A percentile compares a stretch with the other conserved stretches of the same genome.
Evolutionary conservation across 2,797 vertebrate species (phyloP).

Genomic region (Telmatherina bonti): DNA sequence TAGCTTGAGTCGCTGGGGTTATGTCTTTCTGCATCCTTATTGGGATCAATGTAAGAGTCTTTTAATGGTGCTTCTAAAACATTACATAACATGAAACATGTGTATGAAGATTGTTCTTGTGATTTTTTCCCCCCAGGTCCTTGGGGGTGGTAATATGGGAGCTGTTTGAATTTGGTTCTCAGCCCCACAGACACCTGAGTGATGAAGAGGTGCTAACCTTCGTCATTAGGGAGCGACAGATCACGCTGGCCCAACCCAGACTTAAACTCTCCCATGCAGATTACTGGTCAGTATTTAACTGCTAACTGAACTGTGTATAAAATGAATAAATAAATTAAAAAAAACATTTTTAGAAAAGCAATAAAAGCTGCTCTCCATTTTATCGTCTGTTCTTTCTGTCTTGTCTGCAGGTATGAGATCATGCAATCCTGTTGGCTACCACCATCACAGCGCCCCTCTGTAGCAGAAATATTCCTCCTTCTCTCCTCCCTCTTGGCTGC

Average conservation of each 20-base stretch:
- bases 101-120: slow-evolving; percentile 19
- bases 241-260: slow-evolving; percentile 92
- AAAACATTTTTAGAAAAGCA: not conserved
- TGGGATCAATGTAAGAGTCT: not conserved
- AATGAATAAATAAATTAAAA: too few relatives aligned
- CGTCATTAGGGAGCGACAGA: slow-evolving; percentile 93
- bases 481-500: slow-evolving; percentile 90
- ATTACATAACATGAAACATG: slow-evolving; percentile 28
- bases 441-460: slow-evolving; percentile 88
- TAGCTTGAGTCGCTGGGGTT: not conserved
- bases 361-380: slow-evolving; percentile 13
- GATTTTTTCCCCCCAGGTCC: slow-evolving; percentile 82
- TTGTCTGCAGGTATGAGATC: slow-evolving; percentile 89
- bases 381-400: slow-evolving; percentile 11
- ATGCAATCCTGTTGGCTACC: slow-evolving; percentile 95
- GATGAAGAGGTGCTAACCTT: slow-evolving; percentile 93
- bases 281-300: slow-evolving; percentile 87
- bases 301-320: not conserved
- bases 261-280: slow-evolving; percentile 92
- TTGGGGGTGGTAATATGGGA: slow-evolving; percentile 96
- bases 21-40: not conserved
- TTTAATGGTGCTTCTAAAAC: slow-evolving; percentile 6
- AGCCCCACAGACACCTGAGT: slow-evolving; percentile 93
- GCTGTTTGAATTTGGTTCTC: slow-evolving; percentile 93
- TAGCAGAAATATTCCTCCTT: slow-evolving; percentile 92